Percentiles rank a stretch among this genome's conserved stretches.
phyloP scores from a whole-genome alignment of 2,113 vertebrate genomes.

The Alethe diademata region DNA sequence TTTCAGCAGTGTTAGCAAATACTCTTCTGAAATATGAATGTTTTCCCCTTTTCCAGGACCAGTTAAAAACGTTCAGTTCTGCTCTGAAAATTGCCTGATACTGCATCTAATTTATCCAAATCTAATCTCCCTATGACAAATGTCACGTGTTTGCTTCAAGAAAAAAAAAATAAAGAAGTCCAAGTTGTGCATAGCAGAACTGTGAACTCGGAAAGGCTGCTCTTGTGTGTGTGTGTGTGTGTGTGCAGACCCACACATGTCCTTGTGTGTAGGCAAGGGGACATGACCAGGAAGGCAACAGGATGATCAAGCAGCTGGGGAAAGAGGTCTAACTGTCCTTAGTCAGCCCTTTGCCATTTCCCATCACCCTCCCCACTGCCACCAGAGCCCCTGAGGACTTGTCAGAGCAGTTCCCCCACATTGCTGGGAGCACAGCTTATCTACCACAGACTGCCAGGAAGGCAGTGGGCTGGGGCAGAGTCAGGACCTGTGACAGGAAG shows the following conservation, averaged over 20 bases:
- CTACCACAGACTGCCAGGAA: neutral
- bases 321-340: neutral
- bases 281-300: neutral
- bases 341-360: neutral
- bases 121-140: neutral
- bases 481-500: neutral
- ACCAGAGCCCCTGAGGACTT: fast-evolving
- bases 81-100: neutral
- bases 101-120: neutral
- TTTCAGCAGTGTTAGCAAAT: neutral
- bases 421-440: neutral
- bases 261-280: neutral
- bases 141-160: neutral
- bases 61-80: neutral
- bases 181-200: neutral
- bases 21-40: neutral
- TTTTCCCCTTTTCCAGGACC: neutral
- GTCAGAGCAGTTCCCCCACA: neutral
- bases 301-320: neutral
- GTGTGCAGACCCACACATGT: fast-evolving
- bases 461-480: neutral
- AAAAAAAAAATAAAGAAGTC: neutral
- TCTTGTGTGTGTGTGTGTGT: neutral
- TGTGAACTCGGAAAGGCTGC: neutral
- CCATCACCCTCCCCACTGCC: neutral